Evolutionary conservation across 2,888 invertebrate genomes (phyloP).

Genomic region (Arge pagana): DNA sequence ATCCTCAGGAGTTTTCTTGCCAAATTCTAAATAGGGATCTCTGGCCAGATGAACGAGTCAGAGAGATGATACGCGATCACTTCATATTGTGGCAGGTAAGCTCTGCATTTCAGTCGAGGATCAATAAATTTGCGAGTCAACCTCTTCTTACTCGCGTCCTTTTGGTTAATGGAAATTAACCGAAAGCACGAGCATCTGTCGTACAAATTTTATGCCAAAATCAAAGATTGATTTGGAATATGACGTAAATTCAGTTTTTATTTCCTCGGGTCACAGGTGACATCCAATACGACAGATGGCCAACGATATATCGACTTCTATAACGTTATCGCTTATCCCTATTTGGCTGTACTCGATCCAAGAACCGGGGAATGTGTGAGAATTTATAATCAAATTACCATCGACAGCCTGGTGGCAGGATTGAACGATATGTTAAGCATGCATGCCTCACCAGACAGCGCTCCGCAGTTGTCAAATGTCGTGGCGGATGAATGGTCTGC

Average conservation of each 20-base stretch:
- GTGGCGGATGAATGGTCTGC: constrained; percentile 34
- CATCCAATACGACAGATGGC: constrained; percentile 64
- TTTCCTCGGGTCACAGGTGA: too few relatives aligned
- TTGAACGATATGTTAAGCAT: constrained; percentile 53
- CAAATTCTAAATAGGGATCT: constrained; percentile 73
- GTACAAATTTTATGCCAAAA: background rate
- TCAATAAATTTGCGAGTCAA: background rate
- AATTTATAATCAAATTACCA: constrained; percentile 50
- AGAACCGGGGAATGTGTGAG: constrained; percentile 66
- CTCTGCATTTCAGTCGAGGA: background rate
- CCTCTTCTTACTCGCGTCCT: background rate
- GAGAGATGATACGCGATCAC: constrained; percentile 65
- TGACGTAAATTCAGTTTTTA: background rate
- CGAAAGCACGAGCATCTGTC: background rate
- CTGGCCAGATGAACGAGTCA: constrained; percentile 68
- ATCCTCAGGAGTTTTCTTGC: constrained; percentile 70
- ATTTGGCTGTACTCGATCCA: constrained; percentile 70
- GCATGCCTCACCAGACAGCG: constrained; percentile 53
- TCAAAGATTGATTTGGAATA: too few relatives aligned
- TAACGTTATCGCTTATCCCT: constrained; percentile 65
- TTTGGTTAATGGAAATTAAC: background rate
- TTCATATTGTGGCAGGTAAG: constrained; percentile 73
- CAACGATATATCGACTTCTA: constrained; percentile 69
- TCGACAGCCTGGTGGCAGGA: constrained; percentile 50
- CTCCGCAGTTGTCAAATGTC: constrained; percentile 38